These are phyloP conservation scores for Sinocyclocheilus rhinocerous DNA, from an alignment of 2,113 vertebrate genomes.

Conservation along the genomic window DNA sequence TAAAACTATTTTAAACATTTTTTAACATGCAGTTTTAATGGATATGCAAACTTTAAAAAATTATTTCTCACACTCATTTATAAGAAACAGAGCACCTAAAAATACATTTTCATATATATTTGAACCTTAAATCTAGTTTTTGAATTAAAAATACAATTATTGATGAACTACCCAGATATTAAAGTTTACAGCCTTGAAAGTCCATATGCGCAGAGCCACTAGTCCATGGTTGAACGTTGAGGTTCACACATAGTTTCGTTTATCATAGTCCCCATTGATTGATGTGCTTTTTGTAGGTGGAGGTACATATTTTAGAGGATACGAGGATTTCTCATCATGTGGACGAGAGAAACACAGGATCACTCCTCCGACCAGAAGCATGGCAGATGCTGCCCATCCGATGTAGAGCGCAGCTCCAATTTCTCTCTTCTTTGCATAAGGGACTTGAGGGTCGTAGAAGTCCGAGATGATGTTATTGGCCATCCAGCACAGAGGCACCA, in stretches of 20 bases:
- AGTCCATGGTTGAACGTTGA: neutral
- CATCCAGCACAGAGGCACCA: slow-evolving; percentile 91
- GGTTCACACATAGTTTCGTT: slow-evolving; percentile 88
- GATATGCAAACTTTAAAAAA: neutral
- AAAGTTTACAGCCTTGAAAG: neutral
- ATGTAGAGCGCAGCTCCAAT: slow-evolving; percentile 92
- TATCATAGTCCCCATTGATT: slow-evolving; percentile 82
- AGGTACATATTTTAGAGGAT: slow-evolving; percentile 82
- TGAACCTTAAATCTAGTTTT: neutral
- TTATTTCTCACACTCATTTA: neutral
- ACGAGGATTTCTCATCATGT: slow-evolving; percentile 66
- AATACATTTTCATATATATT: neutral
- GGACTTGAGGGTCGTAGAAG: slow-evolving; percentile 83
- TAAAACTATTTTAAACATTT: neutral
- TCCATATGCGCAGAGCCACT: neutral
- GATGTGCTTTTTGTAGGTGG: slow-evolving; percentile 79
- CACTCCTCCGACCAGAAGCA: slow-evolving; percentile 85
- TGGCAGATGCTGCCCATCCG: slow-evolving; percentile 88
- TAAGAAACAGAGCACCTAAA: neutral
- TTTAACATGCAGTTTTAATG: neutral
- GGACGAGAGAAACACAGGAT: slow-evolving; percentile 86
- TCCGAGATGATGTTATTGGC: slow-evolving; percentile 89
- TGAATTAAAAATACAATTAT: neutral
- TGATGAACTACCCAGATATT: neutral
- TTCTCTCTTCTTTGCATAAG: slow-evolving; percentile 83